Base-by-base conservation (phyloP, 1,140 invertebrate genomes). In the Danaus plexippus region DNA sequence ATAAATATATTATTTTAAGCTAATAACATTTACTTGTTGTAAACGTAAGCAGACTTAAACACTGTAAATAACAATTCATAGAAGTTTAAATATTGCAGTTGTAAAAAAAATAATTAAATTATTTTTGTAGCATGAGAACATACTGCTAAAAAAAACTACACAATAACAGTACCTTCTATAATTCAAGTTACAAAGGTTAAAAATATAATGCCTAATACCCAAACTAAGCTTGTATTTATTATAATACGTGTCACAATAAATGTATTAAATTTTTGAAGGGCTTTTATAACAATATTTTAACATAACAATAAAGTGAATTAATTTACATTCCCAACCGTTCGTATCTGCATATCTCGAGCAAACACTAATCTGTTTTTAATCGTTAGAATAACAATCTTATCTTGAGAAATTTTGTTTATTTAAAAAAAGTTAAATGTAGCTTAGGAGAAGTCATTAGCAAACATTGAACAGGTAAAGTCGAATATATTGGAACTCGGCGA, bases 351-450 rank as follows among this genome's bases (percentile, higher is more conserved):
- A 71, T 76, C 61, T 56, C 71, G 57, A 55, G 63, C 63, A 76
- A 71, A 75, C 62, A 70, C 69, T 73, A 82, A 78, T 75, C 64
- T 67, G 52, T 50, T 66, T 70, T 69, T 77, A 75, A 77, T 77
- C 68, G 69, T 71, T 79, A 59, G 68, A 67, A 76, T 58, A 76
- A 77, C 69, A 75, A 66, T 61, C 61, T 52, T 59, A 65, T 68
- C 67, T 63, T 58, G 59, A 57, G 57, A 61, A 55, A 63, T 61
- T 64, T 54, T 70, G 63, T 71, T 69, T 71, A 61, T 61, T 64
- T 63, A 57, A 71, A 77, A 73, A 69, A 64, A 44, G 50, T 63
- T 69, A 70, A 67, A 69, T 67, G 56, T 67, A 57, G 64, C 64
- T 66, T 67, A 63, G 59, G 50, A 13, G 15, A 52, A 69, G 71